These are phyloP conservation scores for Ovis canadensis DNA, from an alignment of 2,113 vertebrate species.

Conservation along the genomic window DNA sequence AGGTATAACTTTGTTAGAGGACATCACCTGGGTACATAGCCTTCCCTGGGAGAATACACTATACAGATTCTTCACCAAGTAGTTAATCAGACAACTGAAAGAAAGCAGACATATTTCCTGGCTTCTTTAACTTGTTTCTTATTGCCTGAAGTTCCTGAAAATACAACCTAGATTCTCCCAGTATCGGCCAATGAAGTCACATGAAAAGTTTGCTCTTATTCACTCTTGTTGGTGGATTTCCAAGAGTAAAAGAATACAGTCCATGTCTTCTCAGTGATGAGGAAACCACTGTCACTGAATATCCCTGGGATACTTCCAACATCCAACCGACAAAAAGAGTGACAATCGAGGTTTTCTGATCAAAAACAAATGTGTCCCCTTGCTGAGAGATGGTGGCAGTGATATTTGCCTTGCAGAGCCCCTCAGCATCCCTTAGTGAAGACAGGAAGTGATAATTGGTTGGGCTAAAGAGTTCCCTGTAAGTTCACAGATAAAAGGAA, in stretches of 20 bases:
- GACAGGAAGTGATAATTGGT: conserved; percentile 89
- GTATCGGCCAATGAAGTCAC: conserved; percentile 86
- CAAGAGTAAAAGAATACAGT: conserved; percentile 84
- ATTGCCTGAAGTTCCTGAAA: neutral
- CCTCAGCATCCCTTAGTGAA: conserved; percentile 86
- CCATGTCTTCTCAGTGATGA: conserved; percentile 82
- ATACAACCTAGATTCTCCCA: conserved; percentile 66
- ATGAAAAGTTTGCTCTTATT: conserved; percentile 81
- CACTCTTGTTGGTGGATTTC: conserved; percentile 78
- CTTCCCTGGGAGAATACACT: neutral
- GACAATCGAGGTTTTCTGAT: conserved; percentile 81
- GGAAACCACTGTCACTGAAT: conserved; percentile 93
- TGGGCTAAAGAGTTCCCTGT: conserved; percentile 76
- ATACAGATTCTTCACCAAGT: neutral
- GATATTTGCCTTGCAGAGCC: conserved; percentile 81
- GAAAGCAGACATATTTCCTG: rapidly evolving
- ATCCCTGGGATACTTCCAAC: conserved; percentile 86
- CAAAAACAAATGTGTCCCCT: conserved; percentile 73
- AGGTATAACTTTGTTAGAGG: neutral
- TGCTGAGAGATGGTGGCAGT: conserved; percentile 79
- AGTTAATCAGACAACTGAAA: rapidly evolving
- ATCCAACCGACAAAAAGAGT: conserved; percentile 93
- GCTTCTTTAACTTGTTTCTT: neutral
- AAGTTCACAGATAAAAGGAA: conserved; percentile 83
- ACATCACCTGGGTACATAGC: neutral